Evolutionary conservation across 2,797 vertebrate species (phyloP).

Genomic region (Liasis olivaceus): DNA sequence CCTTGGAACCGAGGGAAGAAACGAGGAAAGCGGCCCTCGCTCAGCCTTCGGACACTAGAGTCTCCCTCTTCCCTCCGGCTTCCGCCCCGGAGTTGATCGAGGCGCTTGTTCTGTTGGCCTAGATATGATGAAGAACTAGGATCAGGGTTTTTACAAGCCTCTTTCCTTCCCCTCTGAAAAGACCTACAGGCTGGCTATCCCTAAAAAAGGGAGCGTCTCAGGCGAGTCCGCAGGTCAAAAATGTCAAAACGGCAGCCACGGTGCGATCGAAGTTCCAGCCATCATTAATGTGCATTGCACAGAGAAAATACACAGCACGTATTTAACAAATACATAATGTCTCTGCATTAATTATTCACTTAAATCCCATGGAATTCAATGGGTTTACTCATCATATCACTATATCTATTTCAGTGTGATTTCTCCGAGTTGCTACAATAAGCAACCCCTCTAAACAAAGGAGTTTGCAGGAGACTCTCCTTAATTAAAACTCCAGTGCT

Average conservation of each 20-base stretch:
- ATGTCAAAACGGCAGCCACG: background rate
- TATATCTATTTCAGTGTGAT: background rate
- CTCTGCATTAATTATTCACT: background rate
- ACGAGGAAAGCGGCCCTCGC: background rate
- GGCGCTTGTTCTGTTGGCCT: background rate
- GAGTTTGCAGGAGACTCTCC: background rate
- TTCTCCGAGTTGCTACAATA: background rate
- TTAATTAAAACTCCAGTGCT: background rate
- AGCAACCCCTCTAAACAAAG: background rate
- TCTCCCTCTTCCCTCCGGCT: background rate
- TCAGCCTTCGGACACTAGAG: background rate
- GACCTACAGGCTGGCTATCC: too few relatives aligned
- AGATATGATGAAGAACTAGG: background rate
- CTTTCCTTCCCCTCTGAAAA: background rate
- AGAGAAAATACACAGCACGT: background rate
- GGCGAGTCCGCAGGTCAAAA: background rate
- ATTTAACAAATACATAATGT: background rate
- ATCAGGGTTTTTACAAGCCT: background rate
- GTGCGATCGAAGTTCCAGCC: background rate
- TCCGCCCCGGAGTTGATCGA: background rate
- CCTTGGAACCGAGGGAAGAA: background rate
- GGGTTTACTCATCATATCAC: background rate
- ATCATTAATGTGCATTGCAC: background rate
- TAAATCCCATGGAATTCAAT: background rate
- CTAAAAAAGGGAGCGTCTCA: too few relatives aligned